Evolutionary conservation across 1,140 invertebrate species (phyloP).

Genomic region (Drosophila kanapiae): DNA sequence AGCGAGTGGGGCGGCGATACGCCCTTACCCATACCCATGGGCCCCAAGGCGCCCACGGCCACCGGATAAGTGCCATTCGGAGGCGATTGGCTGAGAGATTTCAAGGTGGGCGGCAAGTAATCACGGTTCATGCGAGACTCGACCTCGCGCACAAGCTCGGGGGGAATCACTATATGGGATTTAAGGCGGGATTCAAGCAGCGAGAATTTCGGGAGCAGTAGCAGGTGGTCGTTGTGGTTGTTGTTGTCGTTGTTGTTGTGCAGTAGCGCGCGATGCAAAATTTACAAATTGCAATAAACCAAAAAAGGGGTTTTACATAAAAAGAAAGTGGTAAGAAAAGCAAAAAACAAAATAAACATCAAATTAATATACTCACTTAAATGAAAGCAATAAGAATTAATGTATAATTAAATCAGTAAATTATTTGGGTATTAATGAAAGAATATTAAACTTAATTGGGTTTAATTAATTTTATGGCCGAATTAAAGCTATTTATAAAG

Average conservation of each 20-base stretch:
- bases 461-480: background rate
- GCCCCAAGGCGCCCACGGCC: slow-evolving; percentile 17
- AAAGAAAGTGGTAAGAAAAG: slow-evolving; percentile 41
- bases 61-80: slow-evolving; percentile 62
- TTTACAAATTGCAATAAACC: slow-evolving; percentile 42
- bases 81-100: slow-evolving; percentile 79
- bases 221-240: slow-evolving; percentile 2
- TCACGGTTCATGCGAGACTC: slow-evolving; percentile 95
- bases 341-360: slow-evolving; percentile 48
- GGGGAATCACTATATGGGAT: slow-evolving; percentile 89
- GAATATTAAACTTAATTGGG: slow-evolving; percentile 2
- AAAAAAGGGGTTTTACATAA: slow-evolving; percentile 46
- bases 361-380: slow-evolving; percentile 35
- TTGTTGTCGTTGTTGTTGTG: slow-evolving; percentile 48
- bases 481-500: background rate
- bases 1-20: slow-evolving; percentile 50
- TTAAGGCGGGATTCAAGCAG: slow-evolving; percentile 39
- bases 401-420: slow-evolving; percentile 13
- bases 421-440: slow-evolving; percentile 11
- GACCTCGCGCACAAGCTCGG: slow-evolving; percentile 94
- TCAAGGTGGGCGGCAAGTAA: slow-evolving; percentile 89
- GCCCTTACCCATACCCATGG: slow-evolving; percentile 40
- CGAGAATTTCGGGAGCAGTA: slow-evolving; percentile 35
- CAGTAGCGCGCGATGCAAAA: slow-evolving; percentile 50
- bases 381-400: slow-evolving; percentile 31